phyloP scores from a whole-genome alignment of 2,888 invertebrate genomes.

The Dolichopus griseipennis region DNA sequence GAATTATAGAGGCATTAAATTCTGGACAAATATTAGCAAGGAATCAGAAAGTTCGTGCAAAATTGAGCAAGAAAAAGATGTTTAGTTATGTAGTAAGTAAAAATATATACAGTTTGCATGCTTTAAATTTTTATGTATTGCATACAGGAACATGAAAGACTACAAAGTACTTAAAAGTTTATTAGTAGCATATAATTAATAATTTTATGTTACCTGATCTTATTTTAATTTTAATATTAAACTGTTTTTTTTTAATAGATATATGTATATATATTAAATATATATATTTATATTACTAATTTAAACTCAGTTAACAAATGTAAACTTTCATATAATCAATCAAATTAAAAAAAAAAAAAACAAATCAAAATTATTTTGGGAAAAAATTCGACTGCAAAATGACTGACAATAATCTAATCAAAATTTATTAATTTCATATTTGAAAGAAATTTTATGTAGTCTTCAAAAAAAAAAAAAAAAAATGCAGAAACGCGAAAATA shows the following conservation, averaged over 20 bases:
- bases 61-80: constrained; percentile 15
- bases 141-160: no score
- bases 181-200: no score
- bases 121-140: no score
- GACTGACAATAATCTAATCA: background rate
- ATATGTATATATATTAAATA: no score
- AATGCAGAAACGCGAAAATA: no score
- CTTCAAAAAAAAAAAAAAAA: no score
- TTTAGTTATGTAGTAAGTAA: constrained; percentile 12
- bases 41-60: constrained; percentile 16
- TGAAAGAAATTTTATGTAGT: no score
- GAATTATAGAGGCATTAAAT: constrained; percentile 12
- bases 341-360: background rate
- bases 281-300: background rate
- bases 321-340: background rate
- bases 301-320: background rate
- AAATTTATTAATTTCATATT: constrained; percentile 24
- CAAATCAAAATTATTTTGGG: background rate
- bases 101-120: constrained; percentile 10
- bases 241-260: no score
- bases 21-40: constrained; percentile 12
- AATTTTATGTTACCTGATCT: no score
- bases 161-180: no score
- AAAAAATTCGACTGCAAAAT: background rate
- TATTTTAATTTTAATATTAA: no score